These are phyloP conservation scores for Hoplodrina ambigua DNA, from an alignment of 2,888 invertebrate genomes.

Conservation along the genomic window DNA sequence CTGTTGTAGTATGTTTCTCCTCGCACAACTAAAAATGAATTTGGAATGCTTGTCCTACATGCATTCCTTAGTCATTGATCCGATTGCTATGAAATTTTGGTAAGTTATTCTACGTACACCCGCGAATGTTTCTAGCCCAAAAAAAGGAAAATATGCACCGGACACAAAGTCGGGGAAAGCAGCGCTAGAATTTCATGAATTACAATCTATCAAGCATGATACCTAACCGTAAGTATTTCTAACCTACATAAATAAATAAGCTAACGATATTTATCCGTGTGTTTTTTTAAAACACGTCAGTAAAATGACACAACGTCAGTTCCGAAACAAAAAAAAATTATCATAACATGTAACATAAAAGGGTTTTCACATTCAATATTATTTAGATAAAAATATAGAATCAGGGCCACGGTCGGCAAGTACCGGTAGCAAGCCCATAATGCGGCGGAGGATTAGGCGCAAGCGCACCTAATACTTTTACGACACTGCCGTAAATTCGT, in stretches of 20 bases:
- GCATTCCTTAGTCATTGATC: too few species aligned
- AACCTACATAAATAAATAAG: neutral
- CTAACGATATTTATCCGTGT: too few species aligned
- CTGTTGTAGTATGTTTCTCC: too few species aligned
- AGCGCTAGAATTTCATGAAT: too few species aligned
- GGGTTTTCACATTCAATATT: slow-evolving; percentile 52
- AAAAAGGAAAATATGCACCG: too few species aligned
- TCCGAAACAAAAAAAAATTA: slow-evolving; percentile 23
- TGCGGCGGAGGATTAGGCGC: slow-evolving; percentile 79
- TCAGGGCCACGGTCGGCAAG: slow-evolving; percentile 79
- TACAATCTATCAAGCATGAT: too few species aligned
- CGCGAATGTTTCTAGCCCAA: too few species aligned
- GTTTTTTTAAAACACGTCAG: neutral
- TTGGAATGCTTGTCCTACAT: too few species aligned
- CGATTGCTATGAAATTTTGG: too few species aligned
- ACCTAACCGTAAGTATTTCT: neutral
- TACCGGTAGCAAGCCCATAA: slow-evolving; percentile 76
- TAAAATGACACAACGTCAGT: neutral
- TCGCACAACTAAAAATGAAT: too few species aligned
- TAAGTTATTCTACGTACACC: too few species aligned
- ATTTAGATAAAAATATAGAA: slow-evolving; percentile 73
- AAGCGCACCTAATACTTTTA: slow-evolving; percentile 85
- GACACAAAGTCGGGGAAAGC: too few species aligned
- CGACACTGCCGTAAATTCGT: slow-evolving; percentile 83
- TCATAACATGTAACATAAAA: slow-evolving; percentile 46